phyloP scores from a whole-genome alignment of 2,113 vertebrate species.

The Neoarius graeffei region DNA sequence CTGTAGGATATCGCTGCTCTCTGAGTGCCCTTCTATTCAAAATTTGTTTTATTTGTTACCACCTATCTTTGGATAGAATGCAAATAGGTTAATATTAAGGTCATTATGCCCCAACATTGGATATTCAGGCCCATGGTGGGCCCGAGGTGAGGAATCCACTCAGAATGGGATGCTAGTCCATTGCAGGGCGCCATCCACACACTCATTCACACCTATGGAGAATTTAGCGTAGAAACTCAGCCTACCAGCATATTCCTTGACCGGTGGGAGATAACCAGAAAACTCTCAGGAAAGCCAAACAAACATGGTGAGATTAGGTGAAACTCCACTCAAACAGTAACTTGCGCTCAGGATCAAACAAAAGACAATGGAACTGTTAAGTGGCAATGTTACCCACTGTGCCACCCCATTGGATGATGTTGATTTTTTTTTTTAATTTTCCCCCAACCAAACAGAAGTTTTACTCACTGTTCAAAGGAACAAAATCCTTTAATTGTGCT shows the following conservation, averaged over 20 bases:
- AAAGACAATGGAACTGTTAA: neutral
- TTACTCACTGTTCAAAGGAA: neutral
- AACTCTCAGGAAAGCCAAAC: neutral
- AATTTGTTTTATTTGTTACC: neutral
- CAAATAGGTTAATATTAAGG: neutral
- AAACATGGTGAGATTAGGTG: neutral
- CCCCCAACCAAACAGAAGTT: neutral
- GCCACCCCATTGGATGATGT: neutral
- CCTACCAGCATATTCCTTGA: neutral
- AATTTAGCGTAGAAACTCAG: neutral
- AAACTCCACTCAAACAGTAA: neutral
- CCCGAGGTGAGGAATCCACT: neutral
- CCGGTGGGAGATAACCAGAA: neutral
- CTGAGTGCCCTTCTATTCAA: too few species aligned
- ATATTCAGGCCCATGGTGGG: neutral
- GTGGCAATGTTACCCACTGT: neutral
- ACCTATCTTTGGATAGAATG: neutral
- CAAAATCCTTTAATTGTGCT: neutral
- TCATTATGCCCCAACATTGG: neutral
- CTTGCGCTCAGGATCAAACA: neutral
- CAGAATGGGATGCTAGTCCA: neutral
- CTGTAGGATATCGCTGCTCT: too few species aligned
- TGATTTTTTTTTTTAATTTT: neutral
- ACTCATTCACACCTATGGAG: neutral
- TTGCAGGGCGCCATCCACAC: neutral